Evolutionary conservation across 2,797 vertebrate species (phyloP), one percentile per base, ranked within the genome.

Genomic region (Percopsis omiscomaycus): DNA sequence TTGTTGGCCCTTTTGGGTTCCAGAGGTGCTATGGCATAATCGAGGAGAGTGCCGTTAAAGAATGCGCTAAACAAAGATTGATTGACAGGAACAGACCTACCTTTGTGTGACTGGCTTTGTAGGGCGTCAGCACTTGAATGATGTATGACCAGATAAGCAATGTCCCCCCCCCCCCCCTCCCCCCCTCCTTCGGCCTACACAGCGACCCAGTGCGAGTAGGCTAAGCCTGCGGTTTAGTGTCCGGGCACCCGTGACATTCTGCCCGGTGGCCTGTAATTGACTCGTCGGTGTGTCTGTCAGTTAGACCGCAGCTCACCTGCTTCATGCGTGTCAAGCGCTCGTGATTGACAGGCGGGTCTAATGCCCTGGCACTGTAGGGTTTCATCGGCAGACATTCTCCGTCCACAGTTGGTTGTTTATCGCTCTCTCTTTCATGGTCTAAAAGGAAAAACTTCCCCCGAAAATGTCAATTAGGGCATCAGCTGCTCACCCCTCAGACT

Each of bases 171-270:
- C 56, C 64, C 30, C 55, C 64, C 55, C 37, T 22, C 44, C 55
- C 65, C 42, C 50, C 61, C 30, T 42, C 11, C 12, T 57, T 71
- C 32, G 71, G 75, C 51, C 5, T 45, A 71, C 77, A 79, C 86
- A 88, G 85, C 84, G 89, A 89, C 89, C 84, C 61, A 6, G 77
- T 70, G 81, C 62, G 73, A 76, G 81, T 81, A 84, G 82, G 81
- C 84, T 88, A 88, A 91, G 82, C 79, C 71, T 67, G 22, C 46
- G 79, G 84, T 83, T 88, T 84, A 78, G 81, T 82, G 87, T 86
- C 86, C 75, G 69, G 68, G 84, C 74, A 73, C 78, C 82, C 77
- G 69, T 89, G 88, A 89, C 88, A 91, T 86, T 91, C 86, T 81
- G 71, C 77, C 78, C 29, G 57, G 67, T 72, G 50, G 73, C 59